Evolutionary conservation across 1,140 invertebrate genomes (phyloP), one percentile per base, ranked within the genome.

Genomic region (Bacillus rossius): DNA sequence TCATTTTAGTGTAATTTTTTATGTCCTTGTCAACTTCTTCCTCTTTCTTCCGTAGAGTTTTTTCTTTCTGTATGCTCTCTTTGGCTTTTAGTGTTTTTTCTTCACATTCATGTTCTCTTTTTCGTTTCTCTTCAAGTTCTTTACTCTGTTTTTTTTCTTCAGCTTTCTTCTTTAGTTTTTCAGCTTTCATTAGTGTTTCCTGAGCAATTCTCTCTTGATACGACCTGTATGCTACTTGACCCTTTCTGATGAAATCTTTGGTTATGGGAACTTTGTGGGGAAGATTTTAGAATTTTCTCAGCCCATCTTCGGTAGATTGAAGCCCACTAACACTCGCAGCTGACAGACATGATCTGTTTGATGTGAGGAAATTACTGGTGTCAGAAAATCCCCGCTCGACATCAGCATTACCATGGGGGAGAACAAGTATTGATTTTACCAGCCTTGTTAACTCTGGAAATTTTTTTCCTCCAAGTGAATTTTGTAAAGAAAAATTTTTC

Each of bases 401-500:
- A 34, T 34, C 29, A 7, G 29, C 49, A 26, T 52, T 55, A 48
- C 61, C 58, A 29, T 63, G 58, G 14, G 54, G 43, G 3, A 60
- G 34, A 34, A 42, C 40, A 10, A 62, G 38, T 40, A 54, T 54
- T 38, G 26, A 38, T 56, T 56, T n/a, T 25, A 56, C 51, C n/a
- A 62, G 29, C 50, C 22, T n/a, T 10, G 25, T 22, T 22, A 59
- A 41, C 52, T 19, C 49, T 34, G 57, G 53, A 22, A 53, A 60
- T 43, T 55, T 62, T 4, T 25, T 23, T 37, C 54, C 41, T 23
- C 54, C 42, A 10, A 50, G 3, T 38, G 20, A 40, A 20, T 40
- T 60, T 54, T 57, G 19, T 48, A 60, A 14, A 34, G 42, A 14
- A n/a, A 63, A 56, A 63, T 60, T 13, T 38, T 17, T 16, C 16